Evolutionary conservation across 2,113 vertebrate species (phyloP), one percentile per base, ranked within the genome.

Genomic region (Drymodes brunneopygia): DNA sequence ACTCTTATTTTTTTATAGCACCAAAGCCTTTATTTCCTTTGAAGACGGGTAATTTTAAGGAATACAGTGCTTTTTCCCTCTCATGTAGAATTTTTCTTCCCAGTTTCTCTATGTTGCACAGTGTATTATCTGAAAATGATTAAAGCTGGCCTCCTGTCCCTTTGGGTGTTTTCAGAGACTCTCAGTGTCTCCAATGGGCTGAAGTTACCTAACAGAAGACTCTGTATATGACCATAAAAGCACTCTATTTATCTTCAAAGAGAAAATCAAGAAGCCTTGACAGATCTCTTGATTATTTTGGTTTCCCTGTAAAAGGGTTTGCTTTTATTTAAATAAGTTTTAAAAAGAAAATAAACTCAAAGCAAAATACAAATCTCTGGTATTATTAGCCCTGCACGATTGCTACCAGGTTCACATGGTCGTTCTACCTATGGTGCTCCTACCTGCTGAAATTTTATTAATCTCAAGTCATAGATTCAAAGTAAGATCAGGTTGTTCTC

Each of bases 1-100:
- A 45, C 51, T 70, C 16, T 35, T 54, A 27, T 24, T 45, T 51
- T 92, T 94, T 66, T 50, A 45, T 81, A 74, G 35, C 27, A 69
- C 80, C 48, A 97, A 97, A 97, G 87, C 53, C 29, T 77, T 81
- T 95, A 73, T 57, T 88, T 80, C 71, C 90, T 97, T 98, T 98
- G 97, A 98, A 97, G 93, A 82, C 2, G 60, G 73, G 48, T 72
- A 92, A 96, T 91, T 92, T 45, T 78, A 92, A 84, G 72, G 62
- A 86, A 75, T 67, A 79, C 54, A n/a, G 48, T 75, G 53, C 56
- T 80, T 96, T 45, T 86, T 38, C 81, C 86, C 86, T 95, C 83
- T 86, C 33, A 28, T 53, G 33, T 70, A 58, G 95, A 92, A 91
- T 90, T 79, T 53, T 20, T 75, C 58, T 95, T 27, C 60, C 10